These are phyloP conservation scores for Andrena dorsata DNA, from an alignment of 2,888 invertebrate species.

Conservation along the genomic window DNA sequence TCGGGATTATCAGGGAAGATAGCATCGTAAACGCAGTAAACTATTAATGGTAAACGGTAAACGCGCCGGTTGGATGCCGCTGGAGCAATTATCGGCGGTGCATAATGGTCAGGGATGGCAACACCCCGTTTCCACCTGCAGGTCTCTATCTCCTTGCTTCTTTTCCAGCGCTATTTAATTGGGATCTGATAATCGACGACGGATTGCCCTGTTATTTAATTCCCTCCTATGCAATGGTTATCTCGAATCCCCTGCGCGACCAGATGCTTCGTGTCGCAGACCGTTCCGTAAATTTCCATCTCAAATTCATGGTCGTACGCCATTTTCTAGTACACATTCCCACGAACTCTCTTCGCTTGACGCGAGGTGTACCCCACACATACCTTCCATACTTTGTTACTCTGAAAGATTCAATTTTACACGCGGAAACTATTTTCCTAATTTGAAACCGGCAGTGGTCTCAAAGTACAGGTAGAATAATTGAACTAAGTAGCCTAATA, in stretches of 20 bases:
- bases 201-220: conserved; percentile 52
- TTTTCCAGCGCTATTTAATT: conserved; percentile 47
- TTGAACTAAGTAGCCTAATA: too few relatives aligned
- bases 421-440: too few relatives aligned
- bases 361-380: too few relatives aligned
- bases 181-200: conserved; percentile 59
- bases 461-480: too few relatives aligned
- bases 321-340: not conserved
- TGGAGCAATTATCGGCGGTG: conserved; percentile 50
- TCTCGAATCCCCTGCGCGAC: conserved; percentile 11
- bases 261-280: not conserved
- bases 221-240: conserved; percentile 3
- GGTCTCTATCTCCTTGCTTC: not conserved
- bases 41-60: conserved; percentile 45
- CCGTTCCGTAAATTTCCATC: not conserved
- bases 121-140: conserved; percentile 38
- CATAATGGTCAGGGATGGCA: conserved; percentile 45
- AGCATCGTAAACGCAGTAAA: conserved; percentile 42
- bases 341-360: not conserved
- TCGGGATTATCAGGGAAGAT: conserved; percentile 19
- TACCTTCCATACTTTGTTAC: too few relatives aligned
- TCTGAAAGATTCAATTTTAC: too few relatives aligned
- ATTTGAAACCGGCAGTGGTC: too few relatives aligned
- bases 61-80: conserved; percentile 28
- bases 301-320: too few relatives aligned